Evolutionary conservation across 2,888 invertebrate species (phyloP), one percentile per base, ranked within the genome.

Genomic region (Chamaedrilus cognettii): DNA sequence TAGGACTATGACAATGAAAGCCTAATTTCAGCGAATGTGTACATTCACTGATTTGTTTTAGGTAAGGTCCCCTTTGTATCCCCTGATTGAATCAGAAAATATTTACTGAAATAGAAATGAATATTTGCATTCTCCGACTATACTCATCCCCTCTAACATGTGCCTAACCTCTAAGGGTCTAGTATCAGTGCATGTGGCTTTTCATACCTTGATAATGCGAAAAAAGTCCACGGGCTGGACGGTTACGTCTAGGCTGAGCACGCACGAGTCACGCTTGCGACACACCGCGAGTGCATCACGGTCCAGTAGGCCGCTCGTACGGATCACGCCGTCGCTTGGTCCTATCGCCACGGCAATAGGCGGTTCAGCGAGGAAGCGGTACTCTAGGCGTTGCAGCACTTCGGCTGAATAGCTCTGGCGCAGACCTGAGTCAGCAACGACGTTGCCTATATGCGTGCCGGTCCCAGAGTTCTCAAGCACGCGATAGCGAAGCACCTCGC

Each of bases 131-230:
- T n/a, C n/a, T n/a, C n/a, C n/a, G n/a, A n/a, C n/a, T n/a, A n/a
- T n/a, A n/a, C n/a, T n/a, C n/a, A n/a, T n/a, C n/a, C n/a, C n/a
- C n/a, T n/a, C n/a, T n/a, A n/a, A n/a, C n/a, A n/a, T n/a, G n/a
- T n/a, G n/a, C n/a, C n/a, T n/a, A n/a, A n/a, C n/a, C n/a, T n/a
- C n/a, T n/a, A n/a, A n/a, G n/a, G n/a, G n/a, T n/a, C n/a, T n/a
- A n/a, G n/a, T n/a, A n/a, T n/a, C n/a, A n/a, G n/a, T n/a, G n/a
- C n/a, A n/a, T n/a, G n/a, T n/a, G n/a, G n/a, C n/a, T n/a, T n/a
- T n/a, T n/a, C 34, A 57, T 7, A 72, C 67, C 33, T 72, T 72
- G 57, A 72, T 68, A 57, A 69, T 65, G 32, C 60, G 63, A 33
- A 70, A 66, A 59, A 59, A 66, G 31, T 65, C 52, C 28, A 61